A percentile compares a stretch with the other conserved stretches of the same genome.
Evolutionary conservation across 2,113 vertebrate species (phyloP).

Genomic region (Ptyas mucosa): DNA sequence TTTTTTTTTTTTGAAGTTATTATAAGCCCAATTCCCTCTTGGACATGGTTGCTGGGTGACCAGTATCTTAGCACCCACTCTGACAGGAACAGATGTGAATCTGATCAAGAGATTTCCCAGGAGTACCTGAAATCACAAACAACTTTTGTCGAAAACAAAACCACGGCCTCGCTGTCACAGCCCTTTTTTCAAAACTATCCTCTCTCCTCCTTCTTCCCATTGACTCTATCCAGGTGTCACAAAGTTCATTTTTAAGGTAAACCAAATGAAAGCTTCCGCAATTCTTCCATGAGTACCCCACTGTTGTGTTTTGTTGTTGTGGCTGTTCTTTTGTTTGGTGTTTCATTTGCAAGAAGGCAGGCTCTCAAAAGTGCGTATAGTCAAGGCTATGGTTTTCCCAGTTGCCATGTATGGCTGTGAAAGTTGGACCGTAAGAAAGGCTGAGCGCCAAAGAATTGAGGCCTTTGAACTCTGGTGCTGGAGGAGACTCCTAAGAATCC

Average conservation of each 20-base stretch:
- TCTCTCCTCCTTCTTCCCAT: slow-evolving; percentile 47
- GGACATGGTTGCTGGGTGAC: slow-evolving; percentile 99
- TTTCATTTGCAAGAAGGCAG: background rate
- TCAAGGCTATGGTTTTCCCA: too few species aligned
- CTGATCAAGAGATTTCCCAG: slow-evolving; percentile 99
- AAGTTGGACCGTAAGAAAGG: too few species aligned
- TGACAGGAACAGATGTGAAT: slow-evolving; percentile 99
- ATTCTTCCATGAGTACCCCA: slow-evolving; percentile 37
- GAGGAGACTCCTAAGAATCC: too few species aligned
- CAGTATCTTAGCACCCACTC: slow-evolving; percentile 99
- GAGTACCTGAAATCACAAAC: slow-evolving; percentile 99
- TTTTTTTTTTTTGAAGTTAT: slow-evolving; percentile 89
- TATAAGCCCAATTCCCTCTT: slow-evolving; percentile 99
- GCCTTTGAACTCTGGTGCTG: too few species aligned
- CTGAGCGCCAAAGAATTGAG: too few species aligned
- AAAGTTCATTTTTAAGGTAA: slow-evolving; percentile 51
- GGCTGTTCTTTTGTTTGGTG: slow-evolving; percentile 28
- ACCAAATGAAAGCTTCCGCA: slow-evolving; percentile 26
- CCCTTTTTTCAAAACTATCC: slow-evolving; percentile 53
- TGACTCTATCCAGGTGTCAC: slow-evolving; percentile 42
- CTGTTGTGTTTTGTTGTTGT: background rate
- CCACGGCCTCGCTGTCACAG: slow-evolving; percentile 81
- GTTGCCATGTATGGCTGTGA: too few species aligned
- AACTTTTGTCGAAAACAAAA: slow-evolving; percentile 96
- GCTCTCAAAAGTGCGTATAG: too few species aligned